Evolutionary conservation across 2,113 vertebrate species (phyloP), one percentile per base, ranked within the genome.

Genomic region (Pantherophis guttatus): DNA sequence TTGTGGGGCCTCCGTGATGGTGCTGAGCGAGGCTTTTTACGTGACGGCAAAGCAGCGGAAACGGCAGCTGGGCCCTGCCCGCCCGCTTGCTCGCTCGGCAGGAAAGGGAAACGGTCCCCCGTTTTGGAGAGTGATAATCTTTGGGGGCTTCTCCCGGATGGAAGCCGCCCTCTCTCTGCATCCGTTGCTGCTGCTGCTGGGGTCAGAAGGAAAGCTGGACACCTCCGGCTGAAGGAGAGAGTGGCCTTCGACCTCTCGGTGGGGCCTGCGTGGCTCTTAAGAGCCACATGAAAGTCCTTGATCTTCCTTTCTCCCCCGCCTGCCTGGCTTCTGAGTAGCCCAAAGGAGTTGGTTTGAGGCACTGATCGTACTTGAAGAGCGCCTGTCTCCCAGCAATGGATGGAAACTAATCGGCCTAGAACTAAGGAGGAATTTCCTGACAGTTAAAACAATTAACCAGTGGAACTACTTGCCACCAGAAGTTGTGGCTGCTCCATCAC

Each of bases 61-160:
- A 65, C 3, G 11, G 54, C n/a, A 50, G 39, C 24, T 3, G 54
- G 6, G 88, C n/a, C 19, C 8, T 59, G 26, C 11, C 5, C 13
- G 86, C 24, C 87, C 1, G 12, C 10, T 50, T 50, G 7, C 9
- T 9, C 5, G 65, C 93, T 48, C 2, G 54, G 9, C 70, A 86
- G 93, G 93, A 94, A 94, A 92, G 55, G 70, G 91, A 65, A 92
- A 33, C 9, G 6, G 44, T n/a, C 1, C 44, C n/a, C 58, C 10
- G 23, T 54, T 86, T n/a, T 33, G 54, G 57, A 33, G 81, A 87
- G 55, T 23, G n/a, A 52, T 62, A 90, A 90, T 90, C 26, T 33
- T 29, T 85, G 44, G 57, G 57, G 89, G 58, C 26, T 33, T 21
- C 33, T 93, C 44, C 54, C 86, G 92, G 92, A 93, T 39, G 88